Evolutionary conservation across 2,797 vertebrate genomes (phyloP).

Genomic region (Typhlichthys eigenmanni): DNA sequence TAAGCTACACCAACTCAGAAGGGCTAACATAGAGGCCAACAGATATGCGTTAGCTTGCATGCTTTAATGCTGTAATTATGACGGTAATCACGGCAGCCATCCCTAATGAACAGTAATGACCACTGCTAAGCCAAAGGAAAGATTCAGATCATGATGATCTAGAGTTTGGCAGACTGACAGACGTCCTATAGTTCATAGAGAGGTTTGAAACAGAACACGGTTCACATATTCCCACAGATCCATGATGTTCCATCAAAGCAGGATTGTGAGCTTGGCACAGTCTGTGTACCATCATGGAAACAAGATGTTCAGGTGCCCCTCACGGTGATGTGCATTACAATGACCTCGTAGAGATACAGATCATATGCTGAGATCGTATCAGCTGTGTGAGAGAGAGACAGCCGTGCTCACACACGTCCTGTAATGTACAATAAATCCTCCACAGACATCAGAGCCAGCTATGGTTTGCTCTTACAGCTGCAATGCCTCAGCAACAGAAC

Average conservation of each 20-base stretch:
- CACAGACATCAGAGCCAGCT: neutral
- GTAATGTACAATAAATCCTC: neutral
- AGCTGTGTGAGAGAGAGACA: neutral
- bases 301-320: constrained; percentile 6
- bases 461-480: no score
- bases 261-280: neutral
- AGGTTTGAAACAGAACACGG: constrained; percentile 4
- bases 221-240: constrained; percentile 3
- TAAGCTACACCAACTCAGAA: constrained; percentile 16
- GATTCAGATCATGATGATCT: constrained; percentile 24
- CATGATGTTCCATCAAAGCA: neutral
- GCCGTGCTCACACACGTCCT: constrained; percentile 28
- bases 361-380: constrained; percentile 30
- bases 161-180: neutral
- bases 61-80: constrained; percentile 41
- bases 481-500: no score
- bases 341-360: neutral
- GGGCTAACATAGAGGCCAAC: constrained; percentile 5
- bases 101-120: constrained; percentile 53
- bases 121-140: constrained; percentile 25
- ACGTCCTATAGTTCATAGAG: neutral
- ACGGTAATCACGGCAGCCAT: constrained; percentile 40
- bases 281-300: constrained; percentile 1
- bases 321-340: constrained; percentile 27
- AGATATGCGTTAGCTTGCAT: constrained; percentile 1